Percentiles rank a stretch among this genome's conserved stretches.
phyloP scores from a whole-genome alignment of 2,888 invertebrate species.

The Eulithis prunata region DNA sequence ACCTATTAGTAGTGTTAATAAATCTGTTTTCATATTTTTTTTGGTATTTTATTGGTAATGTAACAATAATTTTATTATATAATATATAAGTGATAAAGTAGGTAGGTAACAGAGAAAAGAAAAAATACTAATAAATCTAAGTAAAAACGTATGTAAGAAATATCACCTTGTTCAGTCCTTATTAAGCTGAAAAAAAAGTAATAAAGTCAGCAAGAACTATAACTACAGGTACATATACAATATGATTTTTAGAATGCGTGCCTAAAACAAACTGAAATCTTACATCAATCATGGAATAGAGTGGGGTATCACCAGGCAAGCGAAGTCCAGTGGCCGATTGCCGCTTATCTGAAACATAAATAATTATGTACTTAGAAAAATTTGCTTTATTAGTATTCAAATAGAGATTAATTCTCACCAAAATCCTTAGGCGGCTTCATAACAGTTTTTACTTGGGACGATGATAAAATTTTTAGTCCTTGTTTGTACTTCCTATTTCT shows the following conservation, averaged over 20 bases:
- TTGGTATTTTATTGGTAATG: slow-evolving; percentile 34
- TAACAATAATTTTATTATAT: slow-evolving; percentile 15
- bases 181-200: slow-evolving; percentile 13
- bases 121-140: slow-evolving; percentile 11
- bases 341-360: slow-evolving; percentile 23
- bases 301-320: slow-evolving; percentile 56
- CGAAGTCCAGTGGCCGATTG: slow-evolving; percentile 44
- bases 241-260: too few relatives aligned
- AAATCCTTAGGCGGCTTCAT: slow-evolving; percentile 29
- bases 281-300: slow-evolving; percentile 49
- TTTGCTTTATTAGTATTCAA: background rate
- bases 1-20: slow-evolving; percentile 68
- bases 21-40: slow-evolving; percentile 61
- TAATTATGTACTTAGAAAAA: background rate
- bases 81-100: background rate
- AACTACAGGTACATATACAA: too few relatives aligned
- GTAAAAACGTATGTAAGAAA: slow-evolving; percentile 9
- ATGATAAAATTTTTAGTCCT: slow-evolving; percentile 33
- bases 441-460: slow-evolving; percentile 22
- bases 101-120: background rate
- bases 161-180: background rate
- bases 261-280: slow-evolving; percentile 10
- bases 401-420: slow-evolving; percentile 25
- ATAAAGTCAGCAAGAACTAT: too few relatives aligned
- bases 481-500: slow-evolving; percentile 57